Percentiles rank a stretch among this genome's conserved stretches.
phyloP scores from a whole-genome alignment of 1,140 invertebrate genomes.

The Bursaphelenchus mucronatus region DNA sequence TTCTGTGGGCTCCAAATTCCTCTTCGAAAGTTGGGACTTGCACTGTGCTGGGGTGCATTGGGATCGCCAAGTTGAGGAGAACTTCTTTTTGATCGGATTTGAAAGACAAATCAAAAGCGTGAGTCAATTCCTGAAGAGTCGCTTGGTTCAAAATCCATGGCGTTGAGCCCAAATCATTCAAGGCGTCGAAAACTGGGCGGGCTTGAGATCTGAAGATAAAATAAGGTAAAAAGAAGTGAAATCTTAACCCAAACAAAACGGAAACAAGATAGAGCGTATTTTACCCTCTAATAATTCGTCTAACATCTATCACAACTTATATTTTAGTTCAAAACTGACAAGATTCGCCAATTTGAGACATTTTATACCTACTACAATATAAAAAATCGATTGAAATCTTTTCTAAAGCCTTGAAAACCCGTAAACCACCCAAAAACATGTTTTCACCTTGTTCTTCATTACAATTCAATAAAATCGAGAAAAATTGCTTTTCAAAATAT shows the following conservation, averaged over 20 bases:
- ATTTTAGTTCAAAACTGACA: not conserved
- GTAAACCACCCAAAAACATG: too few relatives aligned
- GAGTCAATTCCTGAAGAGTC: slow-evolving; percentile 62
- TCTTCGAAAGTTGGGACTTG: slow-evolving; percentile 30
- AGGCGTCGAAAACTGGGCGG: slow-evolving; percentile 74
- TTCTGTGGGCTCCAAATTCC: slow-evolving; percentile 13
- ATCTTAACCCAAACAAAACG: not conserved
- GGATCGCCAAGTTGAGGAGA: slow-evolving; percentile 43
- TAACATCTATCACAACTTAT: not conserved
- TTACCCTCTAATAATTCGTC: not conserved
- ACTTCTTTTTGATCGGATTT: slow-evolving; percentile 18
- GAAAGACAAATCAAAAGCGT: slow-evolving; percentile 26
- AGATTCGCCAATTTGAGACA: too few relatives aligned
- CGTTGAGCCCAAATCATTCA: slow-evolving; percentile 81
- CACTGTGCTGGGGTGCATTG: slow-evolving; percentile 35
- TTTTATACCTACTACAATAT: too few relatives aligned
- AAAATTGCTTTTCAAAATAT: not conserved
- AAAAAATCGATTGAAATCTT: too few relatives aligned
- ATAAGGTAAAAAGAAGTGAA: not conserved
- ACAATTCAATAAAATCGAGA: too few relatives aligned
- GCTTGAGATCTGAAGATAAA: slow-evolving; percentile 35
- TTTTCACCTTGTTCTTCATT: too few relatives aligned
- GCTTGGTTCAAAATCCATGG: slow-evolving; percentile 84
- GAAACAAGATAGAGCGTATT: not conserved
- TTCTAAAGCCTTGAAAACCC: too few relatives aligned